phyloP scores from a whole-genome alignment of 2,113 vertebrate species.

The Stomatorhinus ivindoensis region DNA sequence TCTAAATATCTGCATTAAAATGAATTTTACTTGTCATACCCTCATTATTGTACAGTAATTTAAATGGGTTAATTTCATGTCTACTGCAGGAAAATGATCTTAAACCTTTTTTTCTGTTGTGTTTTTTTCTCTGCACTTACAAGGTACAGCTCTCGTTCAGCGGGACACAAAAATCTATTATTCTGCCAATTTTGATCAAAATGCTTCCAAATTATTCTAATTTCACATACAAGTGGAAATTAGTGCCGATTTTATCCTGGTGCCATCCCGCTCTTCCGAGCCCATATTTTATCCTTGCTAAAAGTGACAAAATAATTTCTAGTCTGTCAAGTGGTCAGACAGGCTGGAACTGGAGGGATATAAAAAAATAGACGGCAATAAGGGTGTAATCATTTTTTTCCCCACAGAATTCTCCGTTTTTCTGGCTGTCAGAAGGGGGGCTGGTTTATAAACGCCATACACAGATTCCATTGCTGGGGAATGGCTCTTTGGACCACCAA shows the following conservation, averaged over 20 bases:
- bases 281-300: slow-evolving; percentile 26
- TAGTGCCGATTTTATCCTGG: slow-evolving; percentile 21
- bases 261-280: slow-evolving; percentile 39
- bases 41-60: background rate
- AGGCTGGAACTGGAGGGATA: slow-evolving; percentile 52
- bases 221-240: slow-evolving; percentile 36
- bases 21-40: background rate
- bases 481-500: slow-evolving; percentile 14
- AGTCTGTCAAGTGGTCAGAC: slow-evolving; percentile 56
- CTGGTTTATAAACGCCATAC: slow-evolving; percentile 43
- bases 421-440: slow-evolving; percentile 44
- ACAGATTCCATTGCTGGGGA: slow-evolving; percentile 26
- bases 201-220: slow-evolving; percentile 3
- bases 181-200: slow-evolving; percentile 13
- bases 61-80: background rate
- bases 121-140: background rate
- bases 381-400: slow-evolving; percentile 48
- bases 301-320: slow-evolving; percentile 41
- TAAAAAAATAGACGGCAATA: slow-evolving; percentile 43
- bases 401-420: slow-evolving; percentile 16
- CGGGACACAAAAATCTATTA: background rate
- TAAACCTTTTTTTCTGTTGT: background rate
- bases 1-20: background rate
- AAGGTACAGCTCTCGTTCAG: too few relatives aligned
- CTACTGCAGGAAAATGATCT: slow-evolving; percentile 5